Evolutionary conservation across 2,888 invertebrate species (phyloP).

Genomic region (Dascillus cervinus): DNA sequence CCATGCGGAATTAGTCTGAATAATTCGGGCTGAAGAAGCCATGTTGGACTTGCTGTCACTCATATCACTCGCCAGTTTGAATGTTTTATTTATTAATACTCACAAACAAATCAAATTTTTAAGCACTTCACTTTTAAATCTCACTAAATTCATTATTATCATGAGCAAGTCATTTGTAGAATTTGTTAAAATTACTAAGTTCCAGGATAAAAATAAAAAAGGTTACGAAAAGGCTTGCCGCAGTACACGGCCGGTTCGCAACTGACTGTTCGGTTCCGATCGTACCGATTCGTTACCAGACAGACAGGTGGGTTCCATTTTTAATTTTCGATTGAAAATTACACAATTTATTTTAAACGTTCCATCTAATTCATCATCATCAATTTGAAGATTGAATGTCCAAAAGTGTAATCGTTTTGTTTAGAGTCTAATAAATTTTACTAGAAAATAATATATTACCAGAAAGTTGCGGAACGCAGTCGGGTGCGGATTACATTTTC

Average conservation of each 20-base stretch:
- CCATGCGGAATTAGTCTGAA: conserved; percentile 96
- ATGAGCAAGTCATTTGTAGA: conserved; percentile 58
- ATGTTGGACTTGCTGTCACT: conserved; percentile 54
- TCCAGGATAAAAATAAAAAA: conserved; percentile 29
- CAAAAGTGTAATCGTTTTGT: no score
- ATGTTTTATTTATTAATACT: conserved; percentile 24
- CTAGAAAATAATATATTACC: no score
- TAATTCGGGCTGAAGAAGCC: conserved; percentile 80
- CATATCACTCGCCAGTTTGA: conserved; percentile 42
- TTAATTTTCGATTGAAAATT: no score
- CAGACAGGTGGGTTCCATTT: conserved; percentile 18
- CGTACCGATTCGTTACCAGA: conserved; percentile 32
- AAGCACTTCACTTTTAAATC: conserved; percentile 41
- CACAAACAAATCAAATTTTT: conserved; percentile 33
- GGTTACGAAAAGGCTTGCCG: conserved; percentile 39
- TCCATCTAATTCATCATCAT: no score
- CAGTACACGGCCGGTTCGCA: conserved; percentile 32
- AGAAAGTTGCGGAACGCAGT: no score
- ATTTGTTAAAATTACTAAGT: conserved; percentile 32
- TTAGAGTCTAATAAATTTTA: no score
- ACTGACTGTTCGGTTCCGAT: conserved; percentile 30
- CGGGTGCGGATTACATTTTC: no score
- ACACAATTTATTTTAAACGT: no score
- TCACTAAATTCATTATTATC: conserved; percentile 59
- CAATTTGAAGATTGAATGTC: no score